Base-by-base conservation (phyloP, 2,888 invertebrate species). In the Furcula furcula region DNA sequence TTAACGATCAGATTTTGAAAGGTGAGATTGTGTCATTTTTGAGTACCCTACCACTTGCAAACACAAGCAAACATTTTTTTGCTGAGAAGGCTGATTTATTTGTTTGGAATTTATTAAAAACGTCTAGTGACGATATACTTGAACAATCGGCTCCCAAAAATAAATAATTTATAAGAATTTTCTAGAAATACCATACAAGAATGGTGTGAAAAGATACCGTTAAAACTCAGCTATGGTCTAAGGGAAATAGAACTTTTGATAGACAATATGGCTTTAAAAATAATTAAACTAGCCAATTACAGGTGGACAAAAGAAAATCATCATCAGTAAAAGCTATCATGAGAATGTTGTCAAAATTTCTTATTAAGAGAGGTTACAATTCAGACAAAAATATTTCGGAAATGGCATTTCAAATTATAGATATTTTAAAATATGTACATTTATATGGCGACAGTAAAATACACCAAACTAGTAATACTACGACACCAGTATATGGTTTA, bases 21-120 rank as follows among this genome's bases (percentile, higher is more conserved):
- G 40, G 40, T 7, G 46, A 44, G 25, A 49, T 55, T 15, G 14
- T 55, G 3, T 22, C 36, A 7, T 43, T 46, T 7, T 36, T 32
- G 13, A 52, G 29, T 23, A 20, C 36, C n/a, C 33, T 55, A 5
- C 52, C 55, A 7, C 19, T 55, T 0, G 28, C 29, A 9, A 6
- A 29, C 5, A 21, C 13, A 2, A 39, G 27, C 11, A 31, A 18
- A 11, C 6, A 29, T 13, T 34, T 26, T 33, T 22, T 45, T 7
- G 28, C 34, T 22, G 19, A 27, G 10, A 29, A 43, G 36, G 40
- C 34, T 1, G 9, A 10, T 5, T 31, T 37, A 4, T 26, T 47
- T 3, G 7, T 47, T 11, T 7, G 29, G 19, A 18, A 4, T 21
- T 35, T 47, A 12, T 13, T 19, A 4, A 19, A 4, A 10, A 10